These are phyloP conservation scores for Zaprionus lachaisei DNA, from an alignment of 1,140 invertebrate genomes.

Conservation along the genomic window DNA sequence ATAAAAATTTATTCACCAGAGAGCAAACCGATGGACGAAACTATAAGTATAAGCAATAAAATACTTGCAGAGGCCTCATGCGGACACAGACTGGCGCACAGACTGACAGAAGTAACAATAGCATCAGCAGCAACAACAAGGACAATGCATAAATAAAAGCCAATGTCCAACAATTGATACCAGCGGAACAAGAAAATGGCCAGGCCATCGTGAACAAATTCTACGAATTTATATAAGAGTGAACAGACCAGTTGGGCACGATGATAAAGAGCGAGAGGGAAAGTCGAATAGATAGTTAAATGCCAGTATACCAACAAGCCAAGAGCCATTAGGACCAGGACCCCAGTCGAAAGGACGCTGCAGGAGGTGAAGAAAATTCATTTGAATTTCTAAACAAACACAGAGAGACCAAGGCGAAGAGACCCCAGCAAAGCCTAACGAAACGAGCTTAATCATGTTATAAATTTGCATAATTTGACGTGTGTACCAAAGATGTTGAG, in stretches of 20 bases:
- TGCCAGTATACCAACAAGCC: constrained; percentile 27
- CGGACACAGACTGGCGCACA: constrained; percentile 42
- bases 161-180: constrained; percentile 78
- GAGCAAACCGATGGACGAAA: constrained; percentile 36
- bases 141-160: constrained; percentile 72
- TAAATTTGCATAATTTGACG: constrained; percentile 82
- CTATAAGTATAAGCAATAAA: constrained; percentile 78
- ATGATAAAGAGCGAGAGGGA: constrained; percentile 1
- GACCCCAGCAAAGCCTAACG: constrained; percentile 34
- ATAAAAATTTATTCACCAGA: constrained; percentile 76
- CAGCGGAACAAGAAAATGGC: constrained; percentile 47
- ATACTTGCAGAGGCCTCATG: constrained; percentile 55
- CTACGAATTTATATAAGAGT: constrained; percentile 59
- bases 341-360: constrained; percentile 2
- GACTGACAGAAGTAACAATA: constrained; percentile 18
- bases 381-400: constrained; percentile 82
- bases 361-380: constrained; percentile 56
- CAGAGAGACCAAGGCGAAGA: constrained; percentile 23
- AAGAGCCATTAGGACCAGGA: constrained; percentile 31
- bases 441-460: constrained; percentile 79
- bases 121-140: constrained; percentile 48
- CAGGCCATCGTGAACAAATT: constrained; percentile 64
- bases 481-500: constrained; percentile 32
- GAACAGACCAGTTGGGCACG: not conserved
- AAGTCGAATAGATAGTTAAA: constrained; percentile 65